phyloP scores from a whole-genome alignment of 2,797 vertebrate species.

The Sebastes reedi region DNA sequence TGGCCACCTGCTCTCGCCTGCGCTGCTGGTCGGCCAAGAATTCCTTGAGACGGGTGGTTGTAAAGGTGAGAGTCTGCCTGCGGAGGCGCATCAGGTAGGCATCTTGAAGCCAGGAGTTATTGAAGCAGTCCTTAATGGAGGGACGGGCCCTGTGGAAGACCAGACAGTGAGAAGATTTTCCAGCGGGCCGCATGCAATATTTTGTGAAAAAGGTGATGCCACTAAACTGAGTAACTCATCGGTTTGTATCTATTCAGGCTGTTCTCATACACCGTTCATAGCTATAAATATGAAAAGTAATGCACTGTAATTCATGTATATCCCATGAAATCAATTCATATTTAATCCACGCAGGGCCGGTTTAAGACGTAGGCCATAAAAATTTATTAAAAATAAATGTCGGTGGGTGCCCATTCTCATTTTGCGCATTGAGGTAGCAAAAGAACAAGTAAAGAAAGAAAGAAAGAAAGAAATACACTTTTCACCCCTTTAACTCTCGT shows the following conservation, averaged over 20 bases:
- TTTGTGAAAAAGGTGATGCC: background rate
- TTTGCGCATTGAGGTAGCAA: no score
- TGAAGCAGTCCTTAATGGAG: conserved; percentile 93
- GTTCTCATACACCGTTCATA: background rate
- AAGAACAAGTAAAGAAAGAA: no score
- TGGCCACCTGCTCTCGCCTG: conserved; percentile 83
- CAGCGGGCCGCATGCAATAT: background rate
- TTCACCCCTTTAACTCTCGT: no score
- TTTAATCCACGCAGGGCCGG: no score
- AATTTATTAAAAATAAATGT: no score
- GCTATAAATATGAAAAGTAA: no score
- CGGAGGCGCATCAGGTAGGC: conserved; percentile 97
- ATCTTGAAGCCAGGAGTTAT: conserved; percentile 96
- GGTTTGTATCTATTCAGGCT: background rate
- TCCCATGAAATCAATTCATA: no score
- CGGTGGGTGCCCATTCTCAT: no score
- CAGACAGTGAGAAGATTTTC: background rate
- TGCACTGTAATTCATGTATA: no score
- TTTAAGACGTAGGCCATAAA: no score
- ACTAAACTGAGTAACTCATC: background rate
- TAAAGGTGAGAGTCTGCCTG: conserved; percentile 96
- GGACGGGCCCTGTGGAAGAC: conserved; percentile 89
- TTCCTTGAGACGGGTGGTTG: conserved; percentile 96
- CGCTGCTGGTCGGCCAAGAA: conserved; percentile 94
- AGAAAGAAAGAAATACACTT: no score